These are phyloP conservation scores for Festucalex cinctus DNA, from an alignment of 2,113 vertebrate species.

Conservation along the genomic window DNA sequence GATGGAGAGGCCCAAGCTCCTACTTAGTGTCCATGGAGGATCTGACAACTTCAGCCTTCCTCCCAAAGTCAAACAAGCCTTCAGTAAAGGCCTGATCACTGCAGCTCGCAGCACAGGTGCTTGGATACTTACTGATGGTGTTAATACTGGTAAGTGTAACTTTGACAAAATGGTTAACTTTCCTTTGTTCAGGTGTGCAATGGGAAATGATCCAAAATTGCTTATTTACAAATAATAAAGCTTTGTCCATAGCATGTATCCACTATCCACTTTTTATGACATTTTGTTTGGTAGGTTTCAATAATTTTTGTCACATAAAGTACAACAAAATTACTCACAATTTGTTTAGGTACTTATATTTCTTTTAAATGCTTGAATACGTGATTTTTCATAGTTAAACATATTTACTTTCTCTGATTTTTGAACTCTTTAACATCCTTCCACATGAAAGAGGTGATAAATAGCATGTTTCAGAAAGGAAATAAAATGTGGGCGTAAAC, in stretches of 20 bases:
- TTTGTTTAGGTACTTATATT: too few species aligned
- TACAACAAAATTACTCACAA: too few species aligned
- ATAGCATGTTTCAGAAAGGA: too few species aligned
- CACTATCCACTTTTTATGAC: not conserved
- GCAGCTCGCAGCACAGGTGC: constrained; percentile 91
- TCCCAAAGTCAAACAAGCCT: constrained; percentile 81
- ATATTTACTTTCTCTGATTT: too few species aligned
- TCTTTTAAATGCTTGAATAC: too few species aligned
- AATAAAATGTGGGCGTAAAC: too few species aligned
- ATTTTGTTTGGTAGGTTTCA: not conserved
- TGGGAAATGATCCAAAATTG: not conserved
- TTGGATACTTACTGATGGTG: constrained; percentile 94
- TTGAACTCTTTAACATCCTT: too few species aligned
- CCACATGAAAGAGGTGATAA: too few species aligned
- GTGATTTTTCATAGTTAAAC: too few species aligned
- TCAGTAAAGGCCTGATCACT: constrained; percentile 87
- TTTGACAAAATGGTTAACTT: not conserved
- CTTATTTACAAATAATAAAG: not conserved
- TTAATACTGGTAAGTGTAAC: constrained; percentile 79
- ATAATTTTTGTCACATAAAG: not conserved
- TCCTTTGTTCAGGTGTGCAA: not conserved
- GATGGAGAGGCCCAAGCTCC: constrained; percentile 90
- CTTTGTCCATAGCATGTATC: not conserved
- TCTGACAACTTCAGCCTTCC: constrained; percentile 85
- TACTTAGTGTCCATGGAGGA: constrained; percentile 90